A percentile compares a stretch with the other conserved stretches of the same genome.
These are phyloP conservation scores for Erpornis zantholeuca DNA, from an alignment of 2,113 vertebrate species.

Conservation along the genomic window DNA sequence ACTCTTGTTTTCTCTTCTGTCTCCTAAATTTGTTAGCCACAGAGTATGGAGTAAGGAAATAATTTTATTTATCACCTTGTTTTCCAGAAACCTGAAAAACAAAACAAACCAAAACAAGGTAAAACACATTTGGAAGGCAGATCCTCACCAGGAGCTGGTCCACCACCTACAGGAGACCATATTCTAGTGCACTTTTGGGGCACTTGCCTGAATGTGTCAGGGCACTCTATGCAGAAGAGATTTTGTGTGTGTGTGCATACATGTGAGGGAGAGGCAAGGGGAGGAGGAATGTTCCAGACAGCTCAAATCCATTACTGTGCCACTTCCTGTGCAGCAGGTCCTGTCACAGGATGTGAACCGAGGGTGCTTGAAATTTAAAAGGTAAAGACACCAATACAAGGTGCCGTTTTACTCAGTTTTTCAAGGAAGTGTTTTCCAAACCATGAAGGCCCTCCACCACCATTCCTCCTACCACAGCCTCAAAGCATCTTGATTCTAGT, in stretches of 20 bases:
- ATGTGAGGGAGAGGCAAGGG: not conserved
- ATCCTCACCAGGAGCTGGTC: not conserved
- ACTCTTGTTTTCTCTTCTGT: constrained; percentile 58
- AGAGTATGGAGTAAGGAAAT: constrained; percentile 82
- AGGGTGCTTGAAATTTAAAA: not conserved
- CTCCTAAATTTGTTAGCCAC: constrained; percentile 85
- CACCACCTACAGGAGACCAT: not conserved
- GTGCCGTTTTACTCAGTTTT: not conserved
- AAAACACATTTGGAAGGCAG: not conserved
- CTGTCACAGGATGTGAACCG: not conserved
- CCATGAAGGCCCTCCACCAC: not conserved
- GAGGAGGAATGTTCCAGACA: not conserved
- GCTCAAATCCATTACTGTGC: not conserved
- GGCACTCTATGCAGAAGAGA: not conserved
- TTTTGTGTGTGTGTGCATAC: not conserved
- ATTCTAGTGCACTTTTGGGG: not conserved
- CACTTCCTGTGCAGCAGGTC: not conserved
- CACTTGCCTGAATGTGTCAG: not conserved
- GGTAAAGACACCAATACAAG: not conserved
- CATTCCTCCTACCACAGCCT: not conserved
- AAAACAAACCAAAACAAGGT: not conserved
- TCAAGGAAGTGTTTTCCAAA: not conserved
- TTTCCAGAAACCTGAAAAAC: constrained; percentile 79
- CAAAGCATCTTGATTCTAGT: not conserved
- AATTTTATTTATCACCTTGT: constrained; percentile 71